Evolutionary conservation across 2,113 vertebrate genomes (phyloP).

Genomic region (Zosterops hypoxanthus): DNA sequence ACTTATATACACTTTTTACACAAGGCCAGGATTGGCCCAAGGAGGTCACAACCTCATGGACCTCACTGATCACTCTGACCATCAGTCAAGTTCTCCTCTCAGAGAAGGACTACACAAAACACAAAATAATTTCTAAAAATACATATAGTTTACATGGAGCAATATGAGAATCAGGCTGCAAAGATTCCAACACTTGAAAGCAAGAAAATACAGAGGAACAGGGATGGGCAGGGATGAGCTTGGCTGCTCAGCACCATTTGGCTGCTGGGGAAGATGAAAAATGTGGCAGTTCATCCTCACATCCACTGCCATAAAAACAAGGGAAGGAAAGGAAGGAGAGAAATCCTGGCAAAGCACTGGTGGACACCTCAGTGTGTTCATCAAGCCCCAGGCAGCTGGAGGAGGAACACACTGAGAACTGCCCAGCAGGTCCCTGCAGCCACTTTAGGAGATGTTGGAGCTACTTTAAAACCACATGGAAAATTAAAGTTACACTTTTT

Average conservation of each 20-base stretch:
- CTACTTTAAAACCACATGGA: neutral
- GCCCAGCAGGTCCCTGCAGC: neutral
- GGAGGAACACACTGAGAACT: neutral
- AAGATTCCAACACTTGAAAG: too few species aligned
- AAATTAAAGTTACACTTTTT: neutral
- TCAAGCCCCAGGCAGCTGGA: neutral
- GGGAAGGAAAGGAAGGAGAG: neutral
- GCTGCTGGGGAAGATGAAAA: neutral
- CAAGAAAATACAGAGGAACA: too few species aligned
- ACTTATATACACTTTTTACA: too few species aligned
- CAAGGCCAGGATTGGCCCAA: too few species aligned
- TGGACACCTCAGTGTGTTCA: neutral
- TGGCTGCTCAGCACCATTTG: accelerated
- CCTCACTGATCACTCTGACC: too few species aligned
- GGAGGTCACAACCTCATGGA: too few species aligned
- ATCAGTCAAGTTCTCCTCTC: too few species aligned
- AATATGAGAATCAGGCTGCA: too few species aligned
- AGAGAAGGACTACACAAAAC: too few species aligned
- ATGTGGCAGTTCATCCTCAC: neutral
- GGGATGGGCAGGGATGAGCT: neutral
- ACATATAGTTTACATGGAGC: too few species aligned
- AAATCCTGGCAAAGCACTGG: neutral
- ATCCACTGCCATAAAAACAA: neutral
- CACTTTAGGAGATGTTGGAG: neutral
- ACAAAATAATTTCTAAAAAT: too few species aligned